These are phyloP conservation scores for Emmelina monodactyla DNA, from an alignment of 2,888 invertebrate genomes.

Conservation along the genomic window DNA sequence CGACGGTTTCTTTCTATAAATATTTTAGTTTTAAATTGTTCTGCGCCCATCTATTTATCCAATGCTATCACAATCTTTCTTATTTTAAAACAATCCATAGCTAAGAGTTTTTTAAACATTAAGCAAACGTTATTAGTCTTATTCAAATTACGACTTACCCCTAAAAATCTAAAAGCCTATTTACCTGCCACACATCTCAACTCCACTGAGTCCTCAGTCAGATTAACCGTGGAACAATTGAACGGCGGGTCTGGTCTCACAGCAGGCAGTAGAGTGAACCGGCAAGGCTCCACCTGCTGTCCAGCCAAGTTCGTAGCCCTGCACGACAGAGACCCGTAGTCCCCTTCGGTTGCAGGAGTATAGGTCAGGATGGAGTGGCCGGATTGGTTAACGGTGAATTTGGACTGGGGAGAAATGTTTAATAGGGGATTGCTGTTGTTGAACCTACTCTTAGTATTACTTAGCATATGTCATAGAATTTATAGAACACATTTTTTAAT, in stretches of 20 bases:
- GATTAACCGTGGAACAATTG: conserved; percentile 79
- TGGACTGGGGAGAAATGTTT: conserved; percentile 43
- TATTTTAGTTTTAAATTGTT: no score
- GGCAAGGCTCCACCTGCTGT: conserved; percentile 75
- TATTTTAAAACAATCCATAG: no score
- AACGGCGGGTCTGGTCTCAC: conserved; percentile 80
- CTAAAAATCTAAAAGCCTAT: neutral
- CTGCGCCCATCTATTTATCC: no score
- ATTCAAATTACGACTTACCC: neutral
- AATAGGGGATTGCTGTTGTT: no score
- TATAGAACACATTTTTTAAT: no score
- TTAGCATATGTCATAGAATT: no score
- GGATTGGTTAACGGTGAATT: conserved; percentile 59
- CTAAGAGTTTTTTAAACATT: no score
- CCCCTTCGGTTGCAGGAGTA: conserved; percentile 76
- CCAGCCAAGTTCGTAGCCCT: conserved; percentile 78
- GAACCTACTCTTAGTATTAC: no score
- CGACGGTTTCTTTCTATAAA: no score
- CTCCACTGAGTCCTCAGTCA: conserved; percentile 80
- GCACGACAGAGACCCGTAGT: conserved; percentile 80
- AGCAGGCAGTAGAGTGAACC: conserved; percentile 77
- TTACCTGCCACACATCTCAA: conserved; percentile 72
- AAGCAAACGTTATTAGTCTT: no score
- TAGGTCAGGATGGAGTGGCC: conserved; percentile 76
- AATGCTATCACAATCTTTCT: no score